These are phyloP conservation scores for Danio albolineatus DNA, from an alignment of 2,797 vertebrate genomes.

Conservation along the genomic window DNA sequence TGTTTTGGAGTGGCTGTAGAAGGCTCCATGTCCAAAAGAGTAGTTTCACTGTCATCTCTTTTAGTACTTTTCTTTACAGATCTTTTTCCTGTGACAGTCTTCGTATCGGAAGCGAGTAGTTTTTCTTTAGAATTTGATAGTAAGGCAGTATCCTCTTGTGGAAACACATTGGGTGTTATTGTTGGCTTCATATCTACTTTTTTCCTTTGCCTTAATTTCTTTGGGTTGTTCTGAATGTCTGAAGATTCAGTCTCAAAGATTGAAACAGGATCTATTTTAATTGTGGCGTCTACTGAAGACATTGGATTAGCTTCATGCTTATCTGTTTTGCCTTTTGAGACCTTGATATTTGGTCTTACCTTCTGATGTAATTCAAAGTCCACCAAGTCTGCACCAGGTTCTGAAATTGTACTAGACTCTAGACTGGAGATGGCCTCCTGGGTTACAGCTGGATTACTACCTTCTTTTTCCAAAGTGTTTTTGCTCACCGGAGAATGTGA, in stretches of 20 bases:
- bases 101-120: neutral
- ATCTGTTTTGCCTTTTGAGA: neutral
- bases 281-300: neutral
- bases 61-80: neutral
- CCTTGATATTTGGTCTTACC: neutral
- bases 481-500: slow-evolving; percentile 5
- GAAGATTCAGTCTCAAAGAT: neutral
- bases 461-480: neutral
- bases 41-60: neutral
- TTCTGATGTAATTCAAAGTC: neutral
- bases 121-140: neutral
- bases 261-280: slow-evolving; percentile 8
- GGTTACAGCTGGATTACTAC: neutral
- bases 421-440: neutral
- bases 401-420: neutral
- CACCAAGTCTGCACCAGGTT: neutral
- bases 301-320: neutral
- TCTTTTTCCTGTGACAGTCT: neutral
- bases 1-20: neutral
- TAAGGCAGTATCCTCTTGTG: slow-evolving; percentile 8
- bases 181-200: neutral
- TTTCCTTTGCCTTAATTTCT: slow-evolving; percentile 28
- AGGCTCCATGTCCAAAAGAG: neutral
- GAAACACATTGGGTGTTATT: neutral
- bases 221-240: slow-evolving; percentile 3